Percentiles rank a stretch among this genome's conserved stretches.
Conservation (phyloP, 2,888 invertebrate species). For the Crepidodera aurea region DNA sequence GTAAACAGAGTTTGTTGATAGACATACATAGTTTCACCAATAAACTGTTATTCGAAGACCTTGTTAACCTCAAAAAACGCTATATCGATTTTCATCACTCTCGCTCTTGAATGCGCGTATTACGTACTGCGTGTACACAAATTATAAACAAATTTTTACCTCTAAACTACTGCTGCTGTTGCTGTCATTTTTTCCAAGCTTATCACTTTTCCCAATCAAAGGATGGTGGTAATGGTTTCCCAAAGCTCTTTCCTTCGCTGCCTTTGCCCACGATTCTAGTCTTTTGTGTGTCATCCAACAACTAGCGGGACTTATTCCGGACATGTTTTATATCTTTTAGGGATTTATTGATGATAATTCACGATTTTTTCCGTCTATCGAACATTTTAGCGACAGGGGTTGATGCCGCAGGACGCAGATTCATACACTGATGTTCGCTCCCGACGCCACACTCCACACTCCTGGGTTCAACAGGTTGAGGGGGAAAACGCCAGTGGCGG, state of each 20-base stretch:
- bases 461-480: constrained; percentile 60
- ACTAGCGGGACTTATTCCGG: constrained; percentile 75
- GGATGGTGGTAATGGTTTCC: constrained; percentile 50
- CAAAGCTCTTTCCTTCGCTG: constrained; percentile 73
- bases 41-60: too few relatives aligned
- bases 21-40: too few relatives aligned
- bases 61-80: constrained; percentile 40
- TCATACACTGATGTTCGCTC: constrained; percentile 24
- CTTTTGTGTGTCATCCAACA: constrained; percentile 82
- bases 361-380: constrained; percentile 22
- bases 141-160: too few relatives aligned
- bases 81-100: constrained; percentile 40
- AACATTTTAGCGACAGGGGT: constrained; percentile 15
- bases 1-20: too few relatives aligned
- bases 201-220: constrained; percentile 58
- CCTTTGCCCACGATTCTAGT: constrained; percentile 79
- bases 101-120: constrained; percentile 37
- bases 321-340: constrained; percentile 46
- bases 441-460: constrained; percentile 40
- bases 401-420: constrained; percentile 23
- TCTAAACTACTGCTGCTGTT: constrained; percentile 60
- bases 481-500: constrained; percentile 40
- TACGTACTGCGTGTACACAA: constrained; percentile 24
- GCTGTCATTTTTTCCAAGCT: constrained; percentile 62
- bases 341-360: neutral